Percentiles rank a stretch among this genome's conserved stretches.
phyloP scores from a whole-genome alignment of 1,140 invertebrate genomes.

The Ceratosolen solmsi region DNA sequence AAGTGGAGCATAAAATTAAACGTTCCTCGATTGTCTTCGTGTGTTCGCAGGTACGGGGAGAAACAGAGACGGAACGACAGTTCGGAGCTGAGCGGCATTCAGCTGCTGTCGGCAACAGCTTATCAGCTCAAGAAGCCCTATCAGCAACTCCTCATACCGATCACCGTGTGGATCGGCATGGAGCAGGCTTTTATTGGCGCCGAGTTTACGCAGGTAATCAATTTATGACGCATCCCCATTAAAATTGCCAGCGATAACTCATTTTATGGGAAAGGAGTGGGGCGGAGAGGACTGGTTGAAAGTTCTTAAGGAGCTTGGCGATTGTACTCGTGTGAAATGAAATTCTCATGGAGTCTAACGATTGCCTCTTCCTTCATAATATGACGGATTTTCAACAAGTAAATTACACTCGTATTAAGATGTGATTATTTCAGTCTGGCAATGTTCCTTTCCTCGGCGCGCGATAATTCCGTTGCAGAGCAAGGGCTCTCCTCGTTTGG shows the following conservation, averaged over 20 bases:
- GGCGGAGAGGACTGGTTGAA: no score
- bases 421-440: background rate
- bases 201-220: constrained; percentile 92
- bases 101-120: constrained; percentile 90
- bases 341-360: background rate
- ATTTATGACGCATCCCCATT: background rate
- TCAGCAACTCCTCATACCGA: constrained; percentile 93
- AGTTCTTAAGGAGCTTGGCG: background rate
- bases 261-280: no score
- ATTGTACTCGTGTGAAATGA: background rate
- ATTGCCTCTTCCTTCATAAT: background rate
- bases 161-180: constrained; percentile 97
- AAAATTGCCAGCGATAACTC: background rate
- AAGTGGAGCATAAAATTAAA: no score
- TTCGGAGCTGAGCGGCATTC: constrained; percentile 83
- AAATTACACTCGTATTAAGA: background rate
- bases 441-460: background rate
- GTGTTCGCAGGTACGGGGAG: constrained; percentile 82
- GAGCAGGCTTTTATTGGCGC: constrained; percentile 97
- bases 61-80: constrained; percentile 82
- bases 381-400: background rate
- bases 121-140: constrained; percentile 91
- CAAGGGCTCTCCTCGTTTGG: background rate
- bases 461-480: background rate
- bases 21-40: no score